phyloP scores from a whole-genome alignment of 2,888 invertebrate genomes.

The Eulithis testata region DNA sequence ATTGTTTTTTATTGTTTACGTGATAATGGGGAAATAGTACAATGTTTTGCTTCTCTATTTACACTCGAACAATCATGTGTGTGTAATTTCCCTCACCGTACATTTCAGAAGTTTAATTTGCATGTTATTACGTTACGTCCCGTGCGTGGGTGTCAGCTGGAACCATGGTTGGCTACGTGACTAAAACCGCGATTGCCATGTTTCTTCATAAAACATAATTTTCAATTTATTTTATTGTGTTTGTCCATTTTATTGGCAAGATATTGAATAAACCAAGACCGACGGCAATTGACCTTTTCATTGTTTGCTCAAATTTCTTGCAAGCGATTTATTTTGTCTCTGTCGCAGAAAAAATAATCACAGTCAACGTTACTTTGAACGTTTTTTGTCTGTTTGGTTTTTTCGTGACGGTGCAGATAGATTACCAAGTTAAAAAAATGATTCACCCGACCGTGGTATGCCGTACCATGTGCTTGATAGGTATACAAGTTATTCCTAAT shows the following conservation, averaged over 20 bases:
- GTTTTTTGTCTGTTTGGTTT: background rate
- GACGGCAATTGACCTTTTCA: constrained; percentile 32
- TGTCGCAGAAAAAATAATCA: constrained; percentile 22
- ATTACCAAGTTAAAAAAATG: too few relatives aligned
- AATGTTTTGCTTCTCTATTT: too few relatives aligned
- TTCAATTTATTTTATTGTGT: constrained; percentile 31
- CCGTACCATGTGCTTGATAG: too few relatives aligned
- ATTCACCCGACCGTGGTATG: too few relatives aligned
- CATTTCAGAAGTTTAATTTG: too few relatives aligned
- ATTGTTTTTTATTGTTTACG: too few relatives aligned
- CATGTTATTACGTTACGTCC: background rate
- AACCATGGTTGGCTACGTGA: background rate
- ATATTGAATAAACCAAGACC: constrained; percentile 15
- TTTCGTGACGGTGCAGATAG: too few relatives aligned
- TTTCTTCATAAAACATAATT: constrained; percentile 8
- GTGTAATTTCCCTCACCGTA: too few relatives aligned
- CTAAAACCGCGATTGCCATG: background rate
- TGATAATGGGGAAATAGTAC: too few relatives aligned
- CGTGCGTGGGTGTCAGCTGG: background rate
- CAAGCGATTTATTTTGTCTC: constrained; percentile 30
- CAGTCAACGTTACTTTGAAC: background rate
- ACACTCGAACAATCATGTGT: too few relatives aligned
- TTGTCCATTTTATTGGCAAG: constrained; percentile 17
- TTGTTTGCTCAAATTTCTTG: constrained; percentile 33
- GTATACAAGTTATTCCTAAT: too few relatives aligned